Conservation (phyloP, 2,113 vertebrate genomes). For the Lanius ludovicianus region DNA sequence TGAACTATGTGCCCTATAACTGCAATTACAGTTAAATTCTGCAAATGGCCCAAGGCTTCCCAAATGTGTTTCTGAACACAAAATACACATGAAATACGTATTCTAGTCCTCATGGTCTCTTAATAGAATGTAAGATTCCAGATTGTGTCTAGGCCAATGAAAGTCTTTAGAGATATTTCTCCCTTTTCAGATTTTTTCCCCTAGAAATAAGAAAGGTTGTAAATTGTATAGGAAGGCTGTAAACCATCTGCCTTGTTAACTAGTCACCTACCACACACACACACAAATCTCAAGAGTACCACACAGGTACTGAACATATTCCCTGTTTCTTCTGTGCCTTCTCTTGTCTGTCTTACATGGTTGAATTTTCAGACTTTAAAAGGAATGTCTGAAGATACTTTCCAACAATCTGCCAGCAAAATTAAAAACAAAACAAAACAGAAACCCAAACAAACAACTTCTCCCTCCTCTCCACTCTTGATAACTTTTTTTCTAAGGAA, state of each 20-base stretch:
- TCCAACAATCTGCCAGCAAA: not conserved
- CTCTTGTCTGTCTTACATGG: not conserved
- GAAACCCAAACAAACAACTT: not conserved
- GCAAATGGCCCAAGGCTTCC: not conserved
- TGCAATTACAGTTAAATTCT: not conserved
- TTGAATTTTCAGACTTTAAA: not conserved
- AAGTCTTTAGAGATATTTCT: not conserved
- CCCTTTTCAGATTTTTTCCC: not conserved
- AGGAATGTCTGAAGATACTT: not conserved
- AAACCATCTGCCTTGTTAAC: not conserved
- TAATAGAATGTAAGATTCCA: not conserved
- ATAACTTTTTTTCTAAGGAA: not conserved
- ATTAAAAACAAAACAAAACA: not conserved
- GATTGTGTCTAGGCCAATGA: not conserved
- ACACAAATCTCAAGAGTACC: not conserved
- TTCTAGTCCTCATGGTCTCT: not conserved
- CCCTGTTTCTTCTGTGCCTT: not conserved
- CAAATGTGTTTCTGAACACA: not conserved
- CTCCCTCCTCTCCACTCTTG: rapidly evolving
- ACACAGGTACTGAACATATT: not conserved
- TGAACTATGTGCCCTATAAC: not conserved
- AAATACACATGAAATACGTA: not conserved
- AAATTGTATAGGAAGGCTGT: not conserved
- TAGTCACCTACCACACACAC: not conserved
- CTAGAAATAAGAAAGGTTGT: not conserved